Evolutionary conservation across 1,140 invertebrate species (phyloP).

Genomic region (Bactericera cockerelli): DNA sequence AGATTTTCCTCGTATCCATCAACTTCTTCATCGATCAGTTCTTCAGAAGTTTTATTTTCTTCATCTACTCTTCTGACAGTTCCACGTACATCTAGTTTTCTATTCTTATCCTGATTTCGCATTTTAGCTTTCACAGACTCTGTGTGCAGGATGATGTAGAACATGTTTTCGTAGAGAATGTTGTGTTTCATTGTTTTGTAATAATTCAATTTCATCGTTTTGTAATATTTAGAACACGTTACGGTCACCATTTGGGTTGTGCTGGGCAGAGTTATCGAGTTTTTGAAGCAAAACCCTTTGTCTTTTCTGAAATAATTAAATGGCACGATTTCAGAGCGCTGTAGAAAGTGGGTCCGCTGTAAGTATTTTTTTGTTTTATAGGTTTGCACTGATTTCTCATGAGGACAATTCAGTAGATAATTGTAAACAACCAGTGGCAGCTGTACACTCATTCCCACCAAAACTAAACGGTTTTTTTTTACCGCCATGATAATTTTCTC

Average conservation of each 20-base stretch:
- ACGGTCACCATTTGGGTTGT: conserved; percentile 27
- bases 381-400: no score
- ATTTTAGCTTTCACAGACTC: background rate
- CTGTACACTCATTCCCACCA: no score
- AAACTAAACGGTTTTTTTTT: no score
- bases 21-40: background rate
- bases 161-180: background rate
- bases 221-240: conserved; percentile 30
- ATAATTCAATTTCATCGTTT: conserved; percentile 13
- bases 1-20: no score
- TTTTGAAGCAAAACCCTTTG: background rate
- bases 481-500: no score
- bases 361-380: no score
- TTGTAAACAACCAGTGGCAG: no score
- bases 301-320: background rate
- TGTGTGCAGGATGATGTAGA: background rate
- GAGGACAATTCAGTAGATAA: no score
- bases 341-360: no score
- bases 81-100: no score
- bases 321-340: no score
- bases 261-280: conserved; percentile 15
- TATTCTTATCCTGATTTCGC: background rate
- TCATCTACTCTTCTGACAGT: no score
- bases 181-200: conserved; percentile 4
- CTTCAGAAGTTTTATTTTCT: background rate